Conservation (phyloP, 2,113 vertebrate species). For the Camelus bactrianus region DNA sequence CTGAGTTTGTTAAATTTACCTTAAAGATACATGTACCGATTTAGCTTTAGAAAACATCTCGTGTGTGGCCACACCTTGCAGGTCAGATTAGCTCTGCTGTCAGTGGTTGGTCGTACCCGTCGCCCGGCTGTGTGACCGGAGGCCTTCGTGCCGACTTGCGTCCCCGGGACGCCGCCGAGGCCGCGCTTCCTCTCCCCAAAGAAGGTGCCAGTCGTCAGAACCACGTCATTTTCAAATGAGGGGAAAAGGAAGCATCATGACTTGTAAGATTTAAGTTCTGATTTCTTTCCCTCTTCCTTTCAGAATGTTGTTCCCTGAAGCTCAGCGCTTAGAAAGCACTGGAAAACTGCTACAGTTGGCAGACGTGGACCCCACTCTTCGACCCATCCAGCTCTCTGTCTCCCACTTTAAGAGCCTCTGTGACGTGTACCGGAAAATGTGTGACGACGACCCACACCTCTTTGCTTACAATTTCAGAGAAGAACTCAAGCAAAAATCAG, state of each 20-base stretch:
- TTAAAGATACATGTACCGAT: neutral
- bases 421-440: slow-evolving; percentile 92
- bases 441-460: slow-evolving; percentile 89
- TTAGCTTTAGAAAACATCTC: neutral
- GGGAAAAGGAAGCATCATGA: neutral
- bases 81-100: neutral
- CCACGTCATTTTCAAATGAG: neutral
- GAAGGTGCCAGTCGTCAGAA: neutral
- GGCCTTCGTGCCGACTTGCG: accelerated
- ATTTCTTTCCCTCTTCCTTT: neutral
- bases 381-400: slow-evolving; percentile 92
- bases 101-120: accelerated
- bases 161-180: neutral
- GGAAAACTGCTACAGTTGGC: slow-evolving; percentile 90
- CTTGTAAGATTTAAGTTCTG: neutral
- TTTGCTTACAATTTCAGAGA: slow-evolving; percentile 93
- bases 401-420: slow-evolving; percentile 91
- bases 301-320: slow-evolving; percentile 96
- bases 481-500: slow-evolving; percentile 85
- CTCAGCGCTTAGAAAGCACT: slow-evolving; percentile 88
- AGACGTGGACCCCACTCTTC: slow-evolving; percentile 93
- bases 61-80: neutral
- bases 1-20: neutral
- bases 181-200: neutral
- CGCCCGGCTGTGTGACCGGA: accelerated